Percentiles rank a stretch among this genome's conserved stretches.
phyloP scores from a whole-genome alignment of 2,797 vertebrate genomes.

The Ceryle rudis region DNA sequence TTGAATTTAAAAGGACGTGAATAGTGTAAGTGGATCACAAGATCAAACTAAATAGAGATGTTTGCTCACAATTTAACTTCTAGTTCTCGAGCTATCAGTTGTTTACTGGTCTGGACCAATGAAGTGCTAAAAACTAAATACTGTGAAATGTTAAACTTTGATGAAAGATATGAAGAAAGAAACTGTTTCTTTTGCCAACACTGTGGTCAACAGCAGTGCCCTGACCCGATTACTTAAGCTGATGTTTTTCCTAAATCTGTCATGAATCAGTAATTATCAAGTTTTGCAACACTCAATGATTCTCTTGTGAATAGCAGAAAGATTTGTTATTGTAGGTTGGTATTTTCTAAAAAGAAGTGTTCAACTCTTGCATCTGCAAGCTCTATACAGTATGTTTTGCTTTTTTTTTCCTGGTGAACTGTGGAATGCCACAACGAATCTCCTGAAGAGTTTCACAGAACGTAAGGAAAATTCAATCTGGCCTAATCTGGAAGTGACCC shows the following conservation, averaged over 20 bases:
- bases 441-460: slow-evolving; percentile 30
- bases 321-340: slow-evolving; percentile 78
- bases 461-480: slow-evolving; percentile 34
- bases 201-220: slow-evolving; percentile 77
- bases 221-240: slow-evolving; percentile 82
- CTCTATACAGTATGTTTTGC: neutral
- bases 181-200: slow-evolving; percentile 69
- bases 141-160: slow-evolving; percentile 75
- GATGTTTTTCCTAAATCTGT: slow-evolving; percentile 82
- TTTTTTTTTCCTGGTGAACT: neutral
- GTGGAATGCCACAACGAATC: slow-evolving; percentile 24
- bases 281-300: slow-evolving; percentile 81
- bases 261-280: slow-evolving; percentile 83
- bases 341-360: slow-evolving; percentile 59
- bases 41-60: neutral
- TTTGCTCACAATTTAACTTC: slow-evolving; percentile 19
- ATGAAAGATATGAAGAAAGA: slow-evolving; percentile 73
- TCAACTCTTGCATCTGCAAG: slow-evolving; percentile 43
- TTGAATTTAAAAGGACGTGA: neutral
- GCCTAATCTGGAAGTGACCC: slow-evolving; percentile 35
- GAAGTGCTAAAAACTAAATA: slow-evolving; percentile 66
- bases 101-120: slow-evolving; percentile 66
- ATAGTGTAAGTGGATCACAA: neutral
- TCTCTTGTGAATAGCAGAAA: slow-evolving; percentile 76
- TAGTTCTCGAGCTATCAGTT: slow-evolving; percentile 32